Conservation (phyloP, 2,888 invertebrate species). For the Volucella inflata region DNA sequence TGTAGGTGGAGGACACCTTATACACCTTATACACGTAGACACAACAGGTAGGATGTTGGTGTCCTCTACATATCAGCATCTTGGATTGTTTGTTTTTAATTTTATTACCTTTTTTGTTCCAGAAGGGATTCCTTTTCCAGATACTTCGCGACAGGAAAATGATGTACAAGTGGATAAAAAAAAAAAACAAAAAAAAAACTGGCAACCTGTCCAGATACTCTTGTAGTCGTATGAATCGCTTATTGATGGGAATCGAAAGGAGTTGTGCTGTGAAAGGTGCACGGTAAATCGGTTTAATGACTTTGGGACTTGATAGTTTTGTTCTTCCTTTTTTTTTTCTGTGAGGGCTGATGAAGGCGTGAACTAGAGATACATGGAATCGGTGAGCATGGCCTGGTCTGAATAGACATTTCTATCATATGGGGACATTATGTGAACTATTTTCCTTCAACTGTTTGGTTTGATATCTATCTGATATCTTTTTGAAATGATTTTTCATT, state of each 20-base stretch:
- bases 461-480: too few relatives aligned
- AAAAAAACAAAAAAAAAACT: not conserved
- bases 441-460: too few relatives aligned
- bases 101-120: constrained; percentile 56
- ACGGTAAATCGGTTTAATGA: constrained; percentile 32
- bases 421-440: too few relatives aligned
- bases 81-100: constrained; percentile 69
- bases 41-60: constrained; percentile 71
- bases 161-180: constrained; percentile 46
- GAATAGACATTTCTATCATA: too few relatives aligned
- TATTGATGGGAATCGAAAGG: constrained; percentile 11
- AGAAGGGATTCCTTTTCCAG: constrained; percentile 55
- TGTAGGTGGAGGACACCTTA: constrained; percentile 73
- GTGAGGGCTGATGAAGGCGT: constrained; percentile 19
- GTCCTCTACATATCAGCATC: constrained; percentile 41
- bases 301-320: not conserved
- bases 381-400: too few relatives aligned
- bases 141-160: constrained; percentile 58
- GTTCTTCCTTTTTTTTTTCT: not conserved
- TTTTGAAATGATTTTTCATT: too few relatives aligned
- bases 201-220: constrained; percentile 19
- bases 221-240: not conserved
- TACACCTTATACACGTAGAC: constrained; percentile 1
- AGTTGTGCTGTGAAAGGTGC: constrained; percentile 6
- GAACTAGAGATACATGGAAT: not conserved